Conservation (phyloP, 2,113 vertebrate genomes). For the Rhineura floridana region DNA sequence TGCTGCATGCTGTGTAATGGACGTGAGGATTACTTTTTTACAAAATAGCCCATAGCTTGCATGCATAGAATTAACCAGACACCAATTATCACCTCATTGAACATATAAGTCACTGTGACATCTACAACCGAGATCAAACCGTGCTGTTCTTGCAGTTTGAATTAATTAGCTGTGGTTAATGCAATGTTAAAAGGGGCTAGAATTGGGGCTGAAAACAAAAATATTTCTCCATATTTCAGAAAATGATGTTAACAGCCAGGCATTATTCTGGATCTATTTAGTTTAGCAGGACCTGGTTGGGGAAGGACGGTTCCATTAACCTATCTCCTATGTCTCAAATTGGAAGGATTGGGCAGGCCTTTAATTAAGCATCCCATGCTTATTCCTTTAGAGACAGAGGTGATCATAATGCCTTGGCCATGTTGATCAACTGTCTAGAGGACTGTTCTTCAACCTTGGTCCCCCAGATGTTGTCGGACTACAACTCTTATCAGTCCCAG, state of each 20-base stretch:
- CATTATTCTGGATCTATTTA: constrained; percentile 26
- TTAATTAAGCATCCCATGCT: neutral
- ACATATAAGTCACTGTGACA: constrained; percentile 60
- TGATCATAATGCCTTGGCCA: neutral
- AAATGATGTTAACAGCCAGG: constrained; percentile 43
- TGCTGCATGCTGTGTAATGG: constrained; percentile 40
- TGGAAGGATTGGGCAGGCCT: too few species aligned
- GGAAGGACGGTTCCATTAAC: neutral
- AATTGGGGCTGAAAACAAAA: constrained; percentile 37
- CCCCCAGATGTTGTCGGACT: too few species aligned
- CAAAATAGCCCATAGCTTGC: constrained; percentile 32
- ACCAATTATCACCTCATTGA: constrained; percentile 62
- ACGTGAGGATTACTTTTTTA: constrained; percentile 57
- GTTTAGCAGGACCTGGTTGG: constrained; percentile 39
- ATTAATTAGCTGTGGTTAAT: constrained; percentile 61
- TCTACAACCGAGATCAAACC: constrained; percentile 61
- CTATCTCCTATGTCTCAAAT: neutral
- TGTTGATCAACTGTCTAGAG: neutral
- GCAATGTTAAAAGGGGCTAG: constrained; percentile 43
- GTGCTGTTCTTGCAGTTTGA: constrained; percentile 59
- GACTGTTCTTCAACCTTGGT: too few species aligned
- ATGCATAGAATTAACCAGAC: constrained; percentile 59
- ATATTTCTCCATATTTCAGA: constrained; percentile 55
- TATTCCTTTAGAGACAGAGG: neutral
- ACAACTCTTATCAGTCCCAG: too few species aligned